Conservation (phyloP, 2,797 vertebrate species). For the Tapera naevia region DNA sequence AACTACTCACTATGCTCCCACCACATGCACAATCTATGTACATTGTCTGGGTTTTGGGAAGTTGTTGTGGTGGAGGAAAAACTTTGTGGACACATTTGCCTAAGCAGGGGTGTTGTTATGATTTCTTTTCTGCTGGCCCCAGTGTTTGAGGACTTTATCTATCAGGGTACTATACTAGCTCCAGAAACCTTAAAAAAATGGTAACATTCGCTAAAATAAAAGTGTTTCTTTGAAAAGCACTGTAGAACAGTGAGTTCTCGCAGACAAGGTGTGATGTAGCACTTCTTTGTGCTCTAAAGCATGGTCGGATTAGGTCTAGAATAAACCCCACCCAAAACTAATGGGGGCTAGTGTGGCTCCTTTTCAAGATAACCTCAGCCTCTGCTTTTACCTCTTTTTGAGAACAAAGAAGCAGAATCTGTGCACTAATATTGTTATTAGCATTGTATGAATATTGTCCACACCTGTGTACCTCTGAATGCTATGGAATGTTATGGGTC, state of each 20-base stretch:
- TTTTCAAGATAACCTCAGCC: neutral
- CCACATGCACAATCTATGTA: neutral
- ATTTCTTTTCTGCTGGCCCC: neutral
- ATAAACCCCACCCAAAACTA: neutral
- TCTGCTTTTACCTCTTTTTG: neutral
- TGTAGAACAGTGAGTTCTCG: neutral
- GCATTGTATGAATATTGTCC: neutral
- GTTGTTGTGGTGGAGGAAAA: neutral
- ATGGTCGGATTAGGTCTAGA: neutral
- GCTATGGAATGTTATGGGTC: rapidly evolving
- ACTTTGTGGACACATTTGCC: neutral
- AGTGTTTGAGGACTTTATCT: neutral
- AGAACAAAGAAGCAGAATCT: neutral
- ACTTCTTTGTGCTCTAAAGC: neutral
- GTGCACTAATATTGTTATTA: neutral
- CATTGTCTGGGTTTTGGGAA: neutral
- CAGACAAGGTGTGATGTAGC: neutral
- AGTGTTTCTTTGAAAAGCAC: neutral
- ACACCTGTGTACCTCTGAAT: neutral
- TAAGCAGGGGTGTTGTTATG: neutral
- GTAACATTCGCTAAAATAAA: neutral
- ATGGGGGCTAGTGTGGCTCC: neutral
- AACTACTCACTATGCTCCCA: neutral
- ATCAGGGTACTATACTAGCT: neutral
- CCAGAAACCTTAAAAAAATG: neutral